phyloP scores from a whole-genome alignment of 2,888 invertebrate species.

The Mimachlamys varia region DNA sequence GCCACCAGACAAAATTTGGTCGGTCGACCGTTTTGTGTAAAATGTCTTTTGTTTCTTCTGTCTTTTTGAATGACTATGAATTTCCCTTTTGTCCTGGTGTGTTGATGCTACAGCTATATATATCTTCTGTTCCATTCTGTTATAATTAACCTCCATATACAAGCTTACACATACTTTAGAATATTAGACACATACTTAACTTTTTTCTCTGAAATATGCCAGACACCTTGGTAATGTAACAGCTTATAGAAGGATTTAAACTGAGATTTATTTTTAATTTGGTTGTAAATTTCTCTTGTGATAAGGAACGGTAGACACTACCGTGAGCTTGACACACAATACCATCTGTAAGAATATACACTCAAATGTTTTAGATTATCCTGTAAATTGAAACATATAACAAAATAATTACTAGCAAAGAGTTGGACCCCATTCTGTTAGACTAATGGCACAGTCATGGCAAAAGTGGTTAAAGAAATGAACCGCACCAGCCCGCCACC shows the following conservation, averaged over 20 bases:
- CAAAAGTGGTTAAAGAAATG: background rate
- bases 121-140: too few species aligned
- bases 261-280: background rate
- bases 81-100: too few species aligned
- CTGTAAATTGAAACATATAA: background rate
- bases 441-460: background rate
- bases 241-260: background rate
- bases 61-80: too few species aligned
- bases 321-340: background rate
- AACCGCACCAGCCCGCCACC: background rate
- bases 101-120: too few species aligned
- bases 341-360: background rate
- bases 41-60: too few species aligned
- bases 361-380: slow-evolving; percentile 1
- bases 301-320: background rate
- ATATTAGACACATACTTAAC: too few species aligned
- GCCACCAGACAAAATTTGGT: too few species aligned
- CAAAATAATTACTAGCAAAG: background rate
- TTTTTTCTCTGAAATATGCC: too few species aligned
- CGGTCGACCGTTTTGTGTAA: too few species aligned
- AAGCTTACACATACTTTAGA: too few species aligned
- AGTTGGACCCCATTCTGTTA: background rate
- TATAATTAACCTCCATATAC: too few species aligned
- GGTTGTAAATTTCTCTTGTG: background rate
- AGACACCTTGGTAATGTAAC: background rate